Percentiles rank a stretch among this genome's conserved stretches.
Evolutionary conservation across 1,140 invertebrate species (phyloP).

Genomic region (Ctenoplectra terminalis): DNA sequence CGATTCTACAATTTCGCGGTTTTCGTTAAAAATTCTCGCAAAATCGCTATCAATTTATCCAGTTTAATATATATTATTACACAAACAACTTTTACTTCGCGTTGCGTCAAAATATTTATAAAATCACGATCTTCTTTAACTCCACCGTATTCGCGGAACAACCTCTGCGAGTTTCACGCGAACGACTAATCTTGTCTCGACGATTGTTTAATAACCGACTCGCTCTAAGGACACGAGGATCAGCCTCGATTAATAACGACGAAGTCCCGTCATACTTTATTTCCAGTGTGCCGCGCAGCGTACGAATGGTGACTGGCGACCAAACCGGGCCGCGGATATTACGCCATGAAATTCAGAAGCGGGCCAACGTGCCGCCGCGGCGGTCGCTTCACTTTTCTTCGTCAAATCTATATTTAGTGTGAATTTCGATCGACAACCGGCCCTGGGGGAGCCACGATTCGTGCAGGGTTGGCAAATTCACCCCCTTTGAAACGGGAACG

Average conservation of each 20-base stretch:
- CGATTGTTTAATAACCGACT: constrained; percentile 15
- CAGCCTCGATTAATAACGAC: too few species aligned
- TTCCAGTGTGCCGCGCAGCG: constrained; percentile 27
- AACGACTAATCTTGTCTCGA: background rate
- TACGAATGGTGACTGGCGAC: constrained; percentile 25
- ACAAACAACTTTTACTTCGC: too few species aligned
- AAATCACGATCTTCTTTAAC: background rate
- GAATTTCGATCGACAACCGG: constrained; percentile 37
- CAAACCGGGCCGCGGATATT: constrained; percentile 34
- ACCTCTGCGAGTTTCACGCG: background rate
- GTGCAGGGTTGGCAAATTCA: background rate
- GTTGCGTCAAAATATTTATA: too few species aligned
- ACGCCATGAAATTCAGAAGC: constrained; percentile 41
- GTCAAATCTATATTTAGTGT: constrained; percentile 55
- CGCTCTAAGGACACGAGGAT: background rate
- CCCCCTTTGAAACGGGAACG: background rate
- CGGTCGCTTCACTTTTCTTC: constrained; percentile 37
- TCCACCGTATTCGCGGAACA: background rate
- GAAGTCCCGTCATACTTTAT: constrained; percentile 33
- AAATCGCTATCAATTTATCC: too few species aligned
- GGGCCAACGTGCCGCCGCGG: constrained; percentile 38
- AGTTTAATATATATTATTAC: too few species aligned
- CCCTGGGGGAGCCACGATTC: background rate
- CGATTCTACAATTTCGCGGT: too few species aligned
- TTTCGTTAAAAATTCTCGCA: too few species aligned